Evolutionary conservation across 2,113 vertebrate genomes (phyloP).

Genomic region (Pithys albifrons): DNA sequence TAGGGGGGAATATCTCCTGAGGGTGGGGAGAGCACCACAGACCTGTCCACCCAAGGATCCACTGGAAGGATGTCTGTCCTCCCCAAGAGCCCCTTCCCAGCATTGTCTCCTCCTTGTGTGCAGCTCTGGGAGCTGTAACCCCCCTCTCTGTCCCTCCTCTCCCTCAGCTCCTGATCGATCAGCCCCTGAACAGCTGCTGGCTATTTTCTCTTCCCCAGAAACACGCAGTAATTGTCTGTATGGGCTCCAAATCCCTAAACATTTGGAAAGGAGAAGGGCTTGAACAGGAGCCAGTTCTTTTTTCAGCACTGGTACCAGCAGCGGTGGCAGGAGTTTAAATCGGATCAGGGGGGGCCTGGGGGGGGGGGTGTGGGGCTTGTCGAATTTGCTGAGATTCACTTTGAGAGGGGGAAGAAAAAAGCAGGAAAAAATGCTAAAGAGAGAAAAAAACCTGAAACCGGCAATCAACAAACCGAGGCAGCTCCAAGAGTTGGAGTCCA

Average conservation of each 20-base stretch:
- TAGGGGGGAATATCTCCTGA: background rate
- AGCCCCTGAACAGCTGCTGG: constrained; percentile 64
- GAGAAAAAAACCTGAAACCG: background rate
- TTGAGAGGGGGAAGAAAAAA: background rate
- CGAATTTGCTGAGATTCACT: background rate
- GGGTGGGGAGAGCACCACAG: accelerated
- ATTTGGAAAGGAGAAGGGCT: constrained; percentile 55
- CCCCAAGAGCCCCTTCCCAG: background rate
- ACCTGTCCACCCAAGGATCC: background rate
- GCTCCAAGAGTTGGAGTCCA: background rate
- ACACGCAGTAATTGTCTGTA: constrained; percentile 53
- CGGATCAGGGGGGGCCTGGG: background rate
- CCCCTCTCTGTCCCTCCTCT: background rate
- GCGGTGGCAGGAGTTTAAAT: constrained; percentile 29
- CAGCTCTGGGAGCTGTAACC: constrained; percentile 29
- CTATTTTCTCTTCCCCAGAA: constrained; percentile 65
- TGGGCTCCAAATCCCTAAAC: constrained; percentile 65
- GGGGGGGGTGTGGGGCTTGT: background rate
- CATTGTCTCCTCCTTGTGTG: constrained; percentile 27
- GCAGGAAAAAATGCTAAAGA: background rate
- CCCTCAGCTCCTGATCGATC: constrained; percentile 59
- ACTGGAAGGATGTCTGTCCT: background rate
- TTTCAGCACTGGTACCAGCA: constrained; percentile 48
- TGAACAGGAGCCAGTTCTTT: constrained; percentile 65
- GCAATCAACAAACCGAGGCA: background rate